Evolutionary conservation across 1,140 invertebrate species (phyloP).

Genomic region (Polypedilum pembai): DNA sequence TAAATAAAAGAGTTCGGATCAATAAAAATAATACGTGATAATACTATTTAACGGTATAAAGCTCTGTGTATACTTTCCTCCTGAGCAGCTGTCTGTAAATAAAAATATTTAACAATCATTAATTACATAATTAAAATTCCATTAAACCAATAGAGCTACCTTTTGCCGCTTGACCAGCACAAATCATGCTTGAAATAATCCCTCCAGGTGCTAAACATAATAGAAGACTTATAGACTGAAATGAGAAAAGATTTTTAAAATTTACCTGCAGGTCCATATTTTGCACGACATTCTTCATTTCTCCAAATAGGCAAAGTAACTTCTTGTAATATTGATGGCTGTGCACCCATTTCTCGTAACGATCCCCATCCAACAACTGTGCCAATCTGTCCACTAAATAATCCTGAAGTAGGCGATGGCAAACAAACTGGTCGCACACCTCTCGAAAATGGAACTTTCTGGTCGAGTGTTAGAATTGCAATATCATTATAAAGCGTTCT

Average conservation of each 20-base stretch:
- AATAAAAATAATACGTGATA: too few relatives aligned
- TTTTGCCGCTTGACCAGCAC: constrained; percentile 69
- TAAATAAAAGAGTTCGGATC: not conserved
- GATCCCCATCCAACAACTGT: constrained; percentile 83
- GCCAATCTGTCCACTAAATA: constrained; percentile 59
- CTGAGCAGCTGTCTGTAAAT: constrained; percentile 7
- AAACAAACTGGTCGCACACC: constrained; percentile 77
- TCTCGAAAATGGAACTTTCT: constrained; percentile 64
- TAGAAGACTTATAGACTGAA: not conserved
- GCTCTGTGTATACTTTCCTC: not conserved
- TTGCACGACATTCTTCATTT: constrained; percentile 65
- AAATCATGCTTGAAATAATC: constrained; percentile 79
- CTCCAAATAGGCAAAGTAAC: constrained; percentile 77
- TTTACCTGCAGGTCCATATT: constrained; percentile 62
- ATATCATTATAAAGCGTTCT: constrained; percentile 82
- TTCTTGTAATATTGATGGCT: constrained; percentile 71
- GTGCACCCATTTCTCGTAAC: constrained; percentile 68
- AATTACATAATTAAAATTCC: constrained; percentile 26
- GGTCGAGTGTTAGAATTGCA: constrained; percentile 72
- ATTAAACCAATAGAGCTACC: constrained; percentile 45
- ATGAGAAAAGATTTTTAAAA: not conserved
- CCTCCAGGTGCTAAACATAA: constrained; percentile 61
- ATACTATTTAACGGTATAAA: too few relatives aligned
- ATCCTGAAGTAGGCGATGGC: constrained; percentile 50
- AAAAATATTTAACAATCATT: not conserved